phyloP scores from a whole-genome alignment of 2,888 invertebrate species.

The Lasius platythorax region DNA sequence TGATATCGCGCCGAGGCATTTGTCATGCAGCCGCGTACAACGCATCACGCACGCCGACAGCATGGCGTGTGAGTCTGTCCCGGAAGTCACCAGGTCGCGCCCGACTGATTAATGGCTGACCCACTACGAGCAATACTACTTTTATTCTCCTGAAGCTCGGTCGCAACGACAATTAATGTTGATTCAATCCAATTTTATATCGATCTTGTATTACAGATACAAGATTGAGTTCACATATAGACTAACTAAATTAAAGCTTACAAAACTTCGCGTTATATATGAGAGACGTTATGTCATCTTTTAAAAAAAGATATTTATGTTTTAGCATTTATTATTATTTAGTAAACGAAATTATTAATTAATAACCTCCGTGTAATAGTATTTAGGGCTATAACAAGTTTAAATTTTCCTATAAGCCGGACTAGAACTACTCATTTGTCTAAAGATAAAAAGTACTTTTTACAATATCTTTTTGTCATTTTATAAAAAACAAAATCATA shows the following conservation, averaged over 20 bases:
- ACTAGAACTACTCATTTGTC: not conserved
- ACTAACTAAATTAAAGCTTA: not conserved
- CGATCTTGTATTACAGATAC: no score
- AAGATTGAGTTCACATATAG: not conserved
- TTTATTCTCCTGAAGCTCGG: not conserved
- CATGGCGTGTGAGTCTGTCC: not conserved
- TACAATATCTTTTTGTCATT: not conserved
- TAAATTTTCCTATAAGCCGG: not conserved
- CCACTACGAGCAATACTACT: not conserved
- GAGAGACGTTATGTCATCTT: not conserved
- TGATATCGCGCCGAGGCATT: conserved; percentile 54
- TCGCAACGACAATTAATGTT: not conserved
- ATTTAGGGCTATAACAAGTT: not conserved
- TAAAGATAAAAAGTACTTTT: not conserved
- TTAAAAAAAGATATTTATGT: not conserved
- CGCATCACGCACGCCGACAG: conserved; percentile 26
- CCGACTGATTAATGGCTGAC: conserved; percentile 24
- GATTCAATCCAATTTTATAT: not conserved
- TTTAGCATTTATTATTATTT: conserved; percentile 1
- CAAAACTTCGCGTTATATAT: not conserved
- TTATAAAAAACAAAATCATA: not conserved
- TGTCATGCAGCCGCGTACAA: conserved; percentile 35
- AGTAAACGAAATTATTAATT: not conserved
- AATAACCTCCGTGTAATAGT: not conserved
- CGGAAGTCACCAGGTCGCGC: conserved; percentile 41